These are phyloP conservation scores for Acanthosepion lycidas DNA, from an alignment of 2,888 invertebrate genomes.

Conservation along the genomic window DNA sequence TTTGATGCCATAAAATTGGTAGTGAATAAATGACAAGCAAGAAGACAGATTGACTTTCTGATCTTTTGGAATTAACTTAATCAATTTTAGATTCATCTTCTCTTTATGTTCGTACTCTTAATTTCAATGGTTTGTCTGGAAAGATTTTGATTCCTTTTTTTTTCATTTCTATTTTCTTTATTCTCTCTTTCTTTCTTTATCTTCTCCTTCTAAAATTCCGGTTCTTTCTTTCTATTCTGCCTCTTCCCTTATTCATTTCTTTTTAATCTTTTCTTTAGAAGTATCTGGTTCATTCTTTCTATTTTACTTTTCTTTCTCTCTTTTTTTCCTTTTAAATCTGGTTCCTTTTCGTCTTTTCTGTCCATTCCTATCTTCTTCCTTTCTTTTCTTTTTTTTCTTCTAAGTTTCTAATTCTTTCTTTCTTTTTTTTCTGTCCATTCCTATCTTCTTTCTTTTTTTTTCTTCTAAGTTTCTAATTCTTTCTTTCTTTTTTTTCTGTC, in stretches of 20 bases:
- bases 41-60: neutral
- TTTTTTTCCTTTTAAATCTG: neutral
- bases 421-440: no score
- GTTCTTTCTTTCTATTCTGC: no score
- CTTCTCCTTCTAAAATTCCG: neutral
- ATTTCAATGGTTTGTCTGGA: no score
- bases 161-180: no score
- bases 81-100: neutral
- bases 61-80: neutral
- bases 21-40: neutral
- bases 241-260: neutral
- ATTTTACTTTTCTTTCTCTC: neutral
- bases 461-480: no score
- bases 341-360: no score
- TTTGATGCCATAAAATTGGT: neutral
- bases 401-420: no score
- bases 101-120: neutral
- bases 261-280: neutral
- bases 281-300: no score
- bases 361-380: no score
- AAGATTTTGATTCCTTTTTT: no score
- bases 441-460: no score
- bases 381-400: no score
- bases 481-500: neutral
- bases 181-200: neutral